A percentile compares a stretch with the other conserved stretches of the same genome.
These are phyloP conservation scores for Knipowitschia caucasica DNA, from an alignment of 2,797 vertebrate genomes.

Conservation along the genomic window DNA sequence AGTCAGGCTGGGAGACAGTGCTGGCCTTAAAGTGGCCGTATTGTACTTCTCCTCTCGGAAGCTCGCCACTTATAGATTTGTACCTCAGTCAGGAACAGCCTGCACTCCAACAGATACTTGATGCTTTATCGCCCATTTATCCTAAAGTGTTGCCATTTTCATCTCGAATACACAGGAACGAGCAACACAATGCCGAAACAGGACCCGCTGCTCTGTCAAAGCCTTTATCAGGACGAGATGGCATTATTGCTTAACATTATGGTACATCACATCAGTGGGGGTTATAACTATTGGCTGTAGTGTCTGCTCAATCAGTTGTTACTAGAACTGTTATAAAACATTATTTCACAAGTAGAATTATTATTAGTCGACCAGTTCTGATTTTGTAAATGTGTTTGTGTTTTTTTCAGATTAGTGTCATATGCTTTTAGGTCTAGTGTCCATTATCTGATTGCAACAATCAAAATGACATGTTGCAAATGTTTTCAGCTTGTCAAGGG, in stretches of 20 bases:
- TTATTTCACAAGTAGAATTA: too few species aligned
- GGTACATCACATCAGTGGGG: too few species aligned
- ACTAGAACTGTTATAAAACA: background rate
- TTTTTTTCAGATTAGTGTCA: too few species aligned
- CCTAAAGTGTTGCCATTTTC: constrained; percentile 13
- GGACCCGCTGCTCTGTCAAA: constrained; percentile 14
- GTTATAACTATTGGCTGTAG: too few species aligned
- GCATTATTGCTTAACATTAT: background rate
- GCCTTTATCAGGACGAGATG: constrained; percentile 19
- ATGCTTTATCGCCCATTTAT: constrained; percentile 13
- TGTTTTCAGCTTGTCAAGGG: too few species aligned
- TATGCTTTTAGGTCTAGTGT: too few species aligned
- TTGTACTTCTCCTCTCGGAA: constrained; percentile 16
- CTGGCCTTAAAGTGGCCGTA: constrained; percentile 37
- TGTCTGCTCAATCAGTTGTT: too few species aligned
- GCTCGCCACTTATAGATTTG: constrained; percentile 29
- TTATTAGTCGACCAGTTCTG: too few species aligned
- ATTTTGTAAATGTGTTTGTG: too few species aligned
- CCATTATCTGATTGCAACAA: too few species aligned
- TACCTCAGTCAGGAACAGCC: constrained; percentile 16
- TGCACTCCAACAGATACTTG: constrained; percentile 9
- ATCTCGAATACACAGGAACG: constrained; percentile 9
- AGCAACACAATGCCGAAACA: constrained; percentile 22
- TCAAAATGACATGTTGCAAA: too few species aligned
- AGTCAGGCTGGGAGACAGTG: background rate